Evolutionary conservation across 2,888 invertebrate species (phyloP).

Genomic region (Pammene aurita): DNA sequence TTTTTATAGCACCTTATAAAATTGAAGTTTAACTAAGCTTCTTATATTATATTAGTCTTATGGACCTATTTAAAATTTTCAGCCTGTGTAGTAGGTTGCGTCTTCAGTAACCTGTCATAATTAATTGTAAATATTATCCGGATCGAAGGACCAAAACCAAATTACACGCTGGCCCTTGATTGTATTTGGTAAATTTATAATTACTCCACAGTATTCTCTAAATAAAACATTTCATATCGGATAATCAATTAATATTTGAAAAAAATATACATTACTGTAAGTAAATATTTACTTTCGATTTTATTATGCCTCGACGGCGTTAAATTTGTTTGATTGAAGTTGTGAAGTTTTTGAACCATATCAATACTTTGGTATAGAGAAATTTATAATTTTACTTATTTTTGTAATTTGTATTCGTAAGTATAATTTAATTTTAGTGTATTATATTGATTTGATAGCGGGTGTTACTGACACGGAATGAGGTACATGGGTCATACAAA

Average conservation of each 20-base stretch:
- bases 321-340: slow-evolving; percentile 68
- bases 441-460: slow-evolving; percentile 25
- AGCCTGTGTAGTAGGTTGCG: slow-evolving; percentile 11
- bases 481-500: background rate
- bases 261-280: slow-evolving; percentile 44
- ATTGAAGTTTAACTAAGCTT: no score
- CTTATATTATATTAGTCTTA: no score
- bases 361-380: slow-evolving; percentile 63
- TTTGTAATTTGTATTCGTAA: slow-evolving; percentile 54
- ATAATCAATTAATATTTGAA: slow-evolving; percentile 43
- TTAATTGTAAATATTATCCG: slow-evolving; percentile 38
- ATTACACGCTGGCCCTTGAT: slow-evolving; percentile 39
- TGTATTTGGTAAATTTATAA: slow-evolving; percentile 13
- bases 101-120: slow-evolving; percentile 20
- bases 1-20: background rate
- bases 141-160: slow-evolving; percentile 46
- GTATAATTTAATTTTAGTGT: slow-evolving; percentile 36
- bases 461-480: slow-evolving; percentile 48
- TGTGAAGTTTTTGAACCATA: slow-evolving; percentile 73
- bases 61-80: background rate
- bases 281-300: slow-evolving; percentile 45
- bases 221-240: slow-evolving; percentile 49
- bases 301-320: slow-evolving; percentile 57
- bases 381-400: slow-evolving; percentile 57
- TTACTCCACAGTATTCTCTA: slow-evolving; percentile 38